Evolutionary conservation across 2,888 invertebrate genomes (phyloP).

Genomic region (Trissonchulus latispiculum): DNA sequence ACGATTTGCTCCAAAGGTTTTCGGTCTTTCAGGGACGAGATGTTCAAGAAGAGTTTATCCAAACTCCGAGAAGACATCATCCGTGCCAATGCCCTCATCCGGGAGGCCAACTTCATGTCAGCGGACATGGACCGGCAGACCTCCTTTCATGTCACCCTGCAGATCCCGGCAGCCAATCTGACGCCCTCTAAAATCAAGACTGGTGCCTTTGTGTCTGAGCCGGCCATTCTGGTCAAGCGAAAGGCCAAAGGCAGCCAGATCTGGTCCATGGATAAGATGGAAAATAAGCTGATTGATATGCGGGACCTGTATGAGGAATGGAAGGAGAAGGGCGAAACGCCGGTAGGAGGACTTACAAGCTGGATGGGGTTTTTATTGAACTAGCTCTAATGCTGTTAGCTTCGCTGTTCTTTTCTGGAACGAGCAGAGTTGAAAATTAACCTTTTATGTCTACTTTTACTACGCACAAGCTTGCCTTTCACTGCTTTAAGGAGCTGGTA

Average conservation of each 20-base stretch:
- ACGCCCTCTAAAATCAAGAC: conserved; percentile 63
- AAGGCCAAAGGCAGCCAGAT: conserved; percentile 73
- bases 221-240: conserved; percentile 85
- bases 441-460: too few relatives aligned
- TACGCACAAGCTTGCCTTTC: too few relatives aligned
- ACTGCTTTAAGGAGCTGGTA: too few relatives aligned
- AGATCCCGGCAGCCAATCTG: conserved; percentile 93
- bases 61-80: conserved; percentile 85
- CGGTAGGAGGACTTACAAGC: too few relatives aligned
- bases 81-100: conserved; percentile 80
- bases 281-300: conserved; percentile 97
- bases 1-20: too few relatives aligned
- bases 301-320: conserved; percentile 88
- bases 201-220: conserved; percentile 89
- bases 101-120: conserved; percentile 90
- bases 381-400: too few relatives aligned
- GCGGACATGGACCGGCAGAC: conserved; percentile 87
- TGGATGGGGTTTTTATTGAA: too few relatives aligned
- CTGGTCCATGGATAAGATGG: conserved; percentile 97
- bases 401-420: too few relatives aligned
- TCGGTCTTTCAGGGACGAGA: conserved; percentile 63
- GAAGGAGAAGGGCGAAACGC: conserved; percentile 38
- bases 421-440: too few relatives aligned
- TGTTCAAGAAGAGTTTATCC: conserved; percentile 79
- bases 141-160: conserved; percentile 87